These are phyloP conservation scores for Falco novaeseelandiae DNA, from an alignment of 2,797 vertebrate genomes.

Conservation along the genomic window DNA sequence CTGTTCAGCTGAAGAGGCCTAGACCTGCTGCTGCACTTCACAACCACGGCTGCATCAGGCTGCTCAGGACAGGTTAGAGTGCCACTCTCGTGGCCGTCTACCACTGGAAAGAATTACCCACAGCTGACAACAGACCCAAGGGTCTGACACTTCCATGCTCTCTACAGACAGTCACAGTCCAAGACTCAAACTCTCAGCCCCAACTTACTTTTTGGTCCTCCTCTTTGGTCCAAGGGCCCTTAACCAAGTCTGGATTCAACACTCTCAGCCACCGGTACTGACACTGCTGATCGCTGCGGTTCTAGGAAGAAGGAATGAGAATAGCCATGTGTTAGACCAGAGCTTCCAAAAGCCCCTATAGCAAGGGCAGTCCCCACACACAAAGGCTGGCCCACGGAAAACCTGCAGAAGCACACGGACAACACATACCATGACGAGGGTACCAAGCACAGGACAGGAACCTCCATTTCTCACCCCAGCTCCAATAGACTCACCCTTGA, in stretches of 20 bases:
- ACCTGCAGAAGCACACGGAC: not conserved
- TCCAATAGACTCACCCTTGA: not conserved
- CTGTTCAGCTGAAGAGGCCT: not conserved
- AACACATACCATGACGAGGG: not conserved
- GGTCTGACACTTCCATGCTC: not conserved
- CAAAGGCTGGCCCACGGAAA: not conserved
- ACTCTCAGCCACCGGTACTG: conserved; percentile 96
- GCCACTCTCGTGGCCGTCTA: not conserved
- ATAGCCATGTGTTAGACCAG: not conserved
- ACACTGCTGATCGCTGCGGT: conserved; percentile 92
- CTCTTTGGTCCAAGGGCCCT: conserved; percentile 98
- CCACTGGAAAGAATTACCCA: not conserved
- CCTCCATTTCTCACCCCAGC: not conserved
- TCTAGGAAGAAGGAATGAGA: conserved; percentile 72
- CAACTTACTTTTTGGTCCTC: conserved; percentile 93
- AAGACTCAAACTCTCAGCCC: not conserved
- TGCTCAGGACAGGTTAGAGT: not conserved
- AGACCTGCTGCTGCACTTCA: not conserved
- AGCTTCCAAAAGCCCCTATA: not conserved
- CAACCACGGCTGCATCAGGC: not conserved
- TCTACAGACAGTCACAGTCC: not conserved
- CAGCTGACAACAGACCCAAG: not conserved
- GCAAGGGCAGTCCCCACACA: not conserved
- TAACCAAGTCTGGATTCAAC: conserved; percentile 93
- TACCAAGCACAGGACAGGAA: not conserved